phyloP scores from a whole-genome alignment of 2,113 vertebrate species.

The Ochotona princeps region DNA sequence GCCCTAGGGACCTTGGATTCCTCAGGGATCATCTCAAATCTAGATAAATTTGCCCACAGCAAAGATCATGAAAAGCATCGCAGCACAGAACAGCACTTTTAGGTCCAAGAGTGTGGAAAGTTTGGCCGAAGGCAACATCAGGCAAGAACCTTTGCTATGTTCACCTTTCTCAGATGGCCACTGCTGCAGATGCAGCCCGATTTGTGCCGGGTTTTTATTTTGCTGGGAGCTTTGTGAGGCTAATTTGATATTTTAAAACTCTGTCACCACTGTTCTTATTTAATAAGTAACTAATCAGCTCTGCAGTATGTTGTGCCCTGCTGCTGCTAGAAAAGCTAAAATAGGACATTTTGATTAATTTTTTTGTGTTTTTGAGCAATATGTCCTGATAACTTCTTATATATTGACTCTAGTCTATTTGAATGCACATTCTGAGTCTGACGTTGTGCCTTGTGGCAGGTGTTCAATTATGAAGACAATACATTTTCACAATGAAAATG shows the following conservation, averaged over 20 bases:
- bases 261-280: constrained; percentile 69
- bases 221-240: constrained; percentile 47
- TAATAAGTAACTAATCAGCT: constrained; percentile 83
- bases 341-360: constrained; percentile 74
- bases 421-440: background rate
- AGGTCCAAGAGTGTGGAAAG: background rate
- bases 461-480: constrained; percentile 64
- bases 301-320: constrained; percentile 23
- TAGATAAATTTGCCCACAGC: background rate
- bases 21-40: background rate
- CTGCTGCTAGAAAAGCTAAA: constrained; percentile 71
- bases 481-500: constrained; percentile 45
- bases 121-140: background rate
- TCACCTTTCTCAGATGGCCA: background rate
- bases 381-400: constrained; percentile 61
- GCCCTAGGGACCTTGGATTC: background rate
- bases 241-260: constrained; percentile 81
- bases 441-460: constrained; percentile 62
- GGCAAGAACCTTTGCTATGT: constrained; percentile 1
- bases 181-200: constrained; percentile 36
- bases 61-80: background rate
- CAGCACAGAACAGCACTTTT: background rate
- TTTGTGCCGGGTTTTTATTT: constrained; percentile 62
- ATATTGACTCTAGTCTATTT: constrained; percentile 41
- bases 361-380: constrained; percentile 62